Percentiles rank a stretch among this genome's conserved stretches.
These are phyloP conservation scores for Cyanistes caeruleus DNA, from an alignment of 2,113 vertebrate species.

Conservation along the genomic window DNA sequence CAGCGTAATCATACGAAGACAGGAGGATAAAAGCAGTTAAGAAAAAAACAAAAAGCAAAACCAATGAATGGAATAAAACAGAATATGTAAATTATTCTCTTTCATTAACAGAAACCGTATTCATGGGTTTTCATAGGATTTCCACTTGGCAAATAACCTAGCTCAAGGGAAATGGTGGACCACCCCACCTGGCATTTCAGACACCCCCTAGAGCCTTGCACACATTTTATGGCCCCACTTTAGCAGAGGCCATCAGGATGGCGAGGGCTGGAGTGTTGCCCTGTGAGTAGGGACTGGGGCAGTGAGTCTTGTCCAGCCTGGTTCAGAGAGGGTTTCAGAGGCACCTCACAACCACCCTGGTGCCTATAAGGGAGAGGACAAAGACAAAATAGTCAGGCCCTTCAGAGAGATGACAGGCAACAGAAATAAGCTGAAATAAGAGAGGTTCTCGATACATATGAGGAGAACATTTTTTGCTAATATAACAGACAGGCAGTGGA, in stretches of 20 bases:
- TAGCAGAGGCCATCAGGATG: neutral
- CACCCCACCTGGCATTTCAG: neutral
- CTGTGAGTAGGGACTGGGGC: neutral
- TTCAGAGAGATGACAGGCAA: neutral
- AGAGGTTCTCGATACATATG: neutral
- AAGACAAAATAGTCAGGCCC: neutral
- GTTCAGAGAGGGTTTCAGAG: accelerated
- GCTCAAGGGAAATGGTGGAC: neutral
- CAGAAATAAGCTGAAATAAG: neutral
- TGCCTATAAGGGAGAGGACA: neutral
- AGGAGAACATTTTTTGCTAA: neutral
- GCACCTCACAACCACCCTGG: neutral
- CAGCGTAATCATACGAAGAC: neutral
- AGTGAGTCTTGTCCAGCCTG: accelerated
- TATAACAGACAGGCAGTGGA: neutral
- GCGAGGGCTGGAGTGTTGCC: accelerated
- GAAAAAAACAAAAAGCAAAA: neutral
- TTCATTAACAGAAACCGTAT: neutral
- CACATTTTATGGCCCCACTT: neutral
- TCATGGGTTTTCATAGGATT: neutral
- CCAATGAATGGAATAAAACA: neutral
- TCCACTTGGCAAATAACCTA: neutral
- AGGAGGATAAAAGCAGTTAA: neutral
- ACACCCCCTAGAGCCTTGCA: neutral
- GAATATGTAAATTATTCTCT: neutral